Evolutionary conservation across 2,797 vertebrate species (phyloP), one percentile per base, ranked within the genome.

Genomic region (Eulemur albifrons): DNA sequence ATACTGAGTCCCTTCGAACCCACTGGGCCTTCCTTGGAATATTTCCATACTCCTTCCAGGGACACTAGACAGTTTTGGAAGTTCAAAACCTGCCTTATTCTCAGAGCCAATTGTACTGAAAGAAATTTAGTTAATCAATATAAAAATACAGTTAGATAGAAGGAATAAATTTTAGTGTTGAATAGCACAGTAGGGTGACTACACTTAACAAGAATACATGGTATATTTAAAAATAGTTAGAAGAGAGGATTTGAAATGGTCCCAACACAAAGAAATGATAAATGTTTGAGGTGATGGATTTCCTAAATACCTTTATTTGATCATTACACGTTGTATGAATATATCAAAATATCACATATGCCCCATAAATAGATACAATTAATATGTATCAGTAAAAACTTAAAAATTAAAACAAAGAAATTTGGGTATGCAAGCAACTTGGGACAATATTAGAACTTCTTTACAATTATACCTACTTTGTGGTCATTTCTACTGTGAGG

Each of bases 81-180:
- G 25, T 85, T 92, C 54, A 90, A 92, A 94, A 82, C 38, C 27
- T 90, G 35, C 25, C 59, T 93, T 48, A 63, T 82, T 90, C 23
- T 54, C 23, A 82, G n/a, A 70, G 5, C 54, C 75, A 88, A 45
- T 35, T 89, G 35, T 52, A 63, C 30, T 69, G 2, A 13, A 85
- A 75, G 40, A 89, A 82, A 38, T 40, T 23, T 82, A 18, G 52
- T 38, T 2, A 61, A 32, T 32, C 14, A 27, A 27, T 75, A 32
- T 25, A 75, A 73, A 73, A 27, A 72, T 43, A 73, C 7, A 48
- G 27, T 75, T 65, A 65, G 13, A 32, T 63, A 32, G 15, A 65
- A 65, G 32, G 17, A 65, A 65, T 65, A 65, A n/a, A 65, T 65
- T 32, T 27, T 18, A 48, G 15, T 45, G 27, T 75, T 75, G 8